phyloP scores from a whole-genome alignment of 2,888 invertebrate genomes.

The Orthonychiurus folsomi region DNA sequence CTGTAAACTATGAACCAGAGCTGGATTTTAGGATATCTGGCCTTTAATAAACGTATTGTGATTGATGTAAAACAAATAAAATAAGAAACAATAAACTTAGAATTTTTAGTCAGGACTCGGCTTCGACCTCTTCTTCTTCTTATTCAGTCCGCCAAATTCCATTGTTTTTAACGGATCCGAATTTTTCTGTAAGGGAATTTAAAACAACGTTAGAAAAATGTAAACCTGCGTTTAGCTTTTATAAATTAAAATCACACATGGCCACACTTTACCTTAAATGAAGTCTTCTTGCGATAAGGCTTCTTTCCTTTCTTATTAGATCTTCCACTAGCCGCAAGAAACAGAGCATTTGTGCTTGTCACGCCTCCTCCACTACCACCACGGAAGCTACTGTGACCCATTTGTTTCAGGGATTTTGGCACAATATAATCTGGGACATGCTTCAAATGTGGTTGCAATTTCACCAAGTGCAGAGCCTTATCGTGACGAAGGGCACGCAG shows the following conservation, averaged over 20 bases:
- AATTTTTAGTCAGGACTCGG: too few relatives aligned
- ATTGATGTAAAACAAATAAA: too few relatives aligned
- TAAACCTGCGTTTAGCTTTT: too few relatives aligned
- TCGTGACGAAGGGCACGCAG: slow-evolving; percentile 74
- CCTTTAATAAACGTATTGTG: too few relatives aligned
- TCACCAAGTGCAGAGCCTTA: slow-evolving; percentile 74
- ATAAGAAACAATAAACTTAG: too few relatives aligned
- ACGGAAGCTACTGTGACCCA: slow-evolving; percentile 49
- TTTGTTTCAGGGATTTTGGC: slow-evolving; percentile 63
- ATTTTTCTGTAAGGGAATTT: slow-evolving; percentile 52
- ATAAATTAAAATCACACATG: not conserved
- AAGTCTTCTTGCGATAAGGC: slow-evolving; percentile 16
- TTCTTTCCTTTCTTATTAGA: slow-evolving; percentile 13
- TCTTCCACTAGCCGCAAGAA: slow-evolving; percentile 12
- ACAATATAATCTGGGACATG: slow-evolving; percentile 90
- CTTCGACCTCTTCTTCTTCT: slow-evolving; percentile 41
- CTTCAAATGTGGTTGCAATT: slow-evolving; percentile 70
- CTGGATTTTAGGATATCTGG: too few relatives aligned
- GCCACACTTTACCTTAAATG: slow-evolving; percentile 8
- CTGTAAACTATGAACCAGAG: too few relatives aligned
- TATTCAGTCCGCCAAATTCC: slow-evolving; percentile 53
- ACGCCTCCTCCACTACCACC: slow-evolving; percentile 16
- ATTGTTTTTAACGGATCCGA: slow-evolving; percentile 60
- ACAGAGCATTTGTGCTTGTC: slow-evolving; percentile 3
- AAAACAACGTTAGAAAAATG: slow-evolving; percentile 16